A percentile compares a stretch with the other conserved stretches of the same genome.
Conservation (phyloP, 2,113 vertebrate species). For the Ibidorhyncha struthersii region DNA sequence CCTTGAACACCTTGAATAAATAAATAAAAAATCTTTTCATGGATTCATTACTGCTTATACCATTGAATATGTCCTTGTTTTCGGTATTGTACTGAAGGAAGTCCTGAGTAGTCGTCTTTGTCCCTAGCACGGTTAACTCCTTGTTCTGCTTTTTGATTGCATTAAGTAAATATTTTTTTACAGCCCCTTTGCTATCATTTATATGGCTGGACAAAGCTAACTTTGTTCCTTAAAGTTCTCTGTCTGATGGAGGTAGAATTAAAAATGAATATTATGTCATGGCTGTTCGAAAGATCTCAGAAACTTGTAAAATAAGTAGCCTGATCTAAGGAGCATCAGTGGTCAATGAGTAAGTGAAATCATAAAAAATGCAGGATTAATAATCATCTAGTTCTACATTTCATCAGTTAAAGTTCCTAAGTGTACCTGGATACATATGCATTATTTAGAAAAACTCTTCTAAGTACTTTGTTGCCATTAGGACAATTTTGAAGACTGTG, state of each 20-base stretch:
- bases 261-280: background rate
- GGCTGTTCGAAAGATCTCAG: background rate
- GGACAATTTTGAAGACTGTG: background rate
- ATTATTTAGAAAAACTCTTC: background rate
- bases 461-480: background rate
- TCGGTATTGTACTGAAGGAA: background rate
- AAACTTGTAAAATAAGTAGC: background rate
- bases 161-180: background rate
- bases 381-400: background rate
- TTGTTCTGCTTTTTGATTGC: background rate
- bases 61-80: background rate
- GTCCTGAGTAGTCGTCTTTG: background rate
- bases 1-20: background rate
- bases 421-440: background rate
- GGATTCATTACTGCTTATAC: background rate
- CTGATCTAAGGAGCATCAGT: background rate
- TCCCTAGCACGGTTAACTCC: background rate
- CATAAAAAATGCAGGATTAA: background rate
- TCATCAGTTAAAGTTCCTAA: background rate
- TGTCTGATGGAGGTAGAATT: background rate
- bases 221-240: background rate
- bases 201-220: background rate
- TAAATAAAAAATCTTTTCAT: background rate
- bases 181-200: background rate
- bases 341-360: background rate